These are phyloP conservation scores for Carapus acus DNA, from an alignment of 2,797 vertebrate genomes.

Conservation along the genomic window DNA sequence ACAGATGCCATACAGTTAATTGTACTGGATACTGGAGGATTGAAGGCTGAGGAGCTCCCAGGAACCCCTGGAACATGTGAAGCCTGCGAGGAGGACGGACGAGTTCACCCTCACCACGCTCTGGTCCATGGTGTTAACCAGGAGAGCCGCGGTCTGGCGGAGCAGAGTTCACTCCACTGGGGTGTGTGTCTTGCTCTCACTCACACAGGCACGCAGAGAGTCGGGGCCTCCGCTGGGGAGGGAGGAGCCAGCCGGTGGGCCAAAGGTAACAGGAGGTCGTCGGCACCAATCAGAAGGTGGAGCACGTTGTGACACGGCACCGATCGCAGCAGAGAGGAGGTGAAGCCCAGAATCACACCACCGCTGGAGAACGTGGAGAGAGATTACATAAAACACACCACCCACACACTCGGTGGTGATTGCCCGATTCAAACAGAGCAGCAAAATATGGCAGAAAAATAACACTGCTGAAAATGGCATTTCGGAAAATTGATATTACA, in stretches of 20 bases:
- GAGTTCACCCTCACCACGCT: conserved; percentile 45
- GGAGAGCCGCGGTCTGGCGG: neutral
- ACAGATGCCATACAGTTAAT: neutral
- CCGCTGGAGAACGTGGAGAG: conserved; percentile 25
- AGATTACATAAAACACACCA: conserved; percentile 19
- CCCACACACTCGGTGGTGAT: no score
- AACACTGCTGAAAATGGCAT: no score
- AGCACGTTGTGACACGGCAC: conserved; percentile 22
- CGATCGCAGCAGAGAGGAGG: conserved; percentile 21
- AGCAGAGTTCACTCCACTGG: conserved; percentile 45
- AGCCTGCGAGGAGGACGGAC: no score
- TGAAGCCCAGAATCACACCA: conserved; percentile 46
- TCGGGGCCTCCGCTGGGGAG: conserved; percentile 5
- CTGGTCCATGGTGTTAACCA: conserved; percentile 47
- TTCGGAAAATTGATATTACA: no score
- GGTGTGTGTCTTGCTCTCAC: neutral
- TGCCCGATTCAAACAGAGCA: no score
- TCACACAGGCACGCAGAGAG: neutral
- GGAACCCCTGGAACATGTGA: no score
- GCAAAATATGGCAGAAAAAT: no score
- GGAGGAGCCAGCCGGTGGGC: conserved; percentile 27
- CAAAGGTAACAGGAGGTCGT: conserved; percentile 31
- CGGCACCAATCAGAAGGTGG: conserved; percentile 47
- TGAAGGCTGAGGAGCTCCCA: no score
- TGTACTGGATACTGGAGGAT: no score